Evolutionary conservation across 2,888 invertebrate genomes (phyloP).

Genomic region (Plusia festucae): DNA sequence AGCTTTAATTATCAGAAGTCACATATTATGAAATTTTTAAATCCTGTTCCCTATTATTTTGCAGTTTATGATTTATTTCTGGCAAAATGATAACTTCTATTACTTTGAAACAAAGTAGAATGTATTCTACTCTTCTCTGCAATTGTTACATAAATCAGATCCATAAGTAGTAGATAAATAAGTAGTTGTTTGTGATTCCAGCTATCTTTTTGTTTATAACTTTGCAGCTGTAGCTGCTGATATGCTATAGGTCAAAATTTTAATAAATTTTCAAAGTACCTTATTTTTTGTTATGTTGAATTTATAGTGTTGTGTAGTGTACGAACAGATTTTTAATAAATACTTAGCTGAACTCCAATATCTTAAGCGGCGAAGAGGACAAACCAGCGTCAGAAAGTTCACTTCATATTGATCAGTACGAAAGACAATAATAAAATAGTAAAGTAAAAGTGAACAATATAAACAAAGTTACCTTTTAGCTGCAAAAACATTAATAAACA

Average conservation of each 20-base stretch:
- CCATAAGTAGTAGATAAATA: background rate
- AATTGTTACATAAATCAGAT: background rate
- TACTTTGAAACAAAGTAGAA: too few relatives aligned
- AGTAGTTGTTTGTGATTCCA: background rate
- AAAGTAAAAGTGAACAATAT: too few relatives aligned
- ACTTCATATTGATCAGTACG: too few relatives aligned
- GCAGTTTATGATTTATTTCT: too few relatives aligned
- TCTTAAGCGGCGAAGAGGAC: background rate
- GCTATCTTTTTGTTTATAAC: background rate
- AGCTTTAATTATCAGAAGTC: too few relatives aligned
- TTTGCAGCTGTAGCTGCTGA: background rate
- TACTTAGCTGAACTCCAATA: background rate
- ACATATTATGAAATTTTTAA: too few relatives aligned
- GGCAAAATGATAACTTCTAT: too few relatives aligned
- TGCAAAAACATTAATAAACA: slow-evolving; percentile 87
- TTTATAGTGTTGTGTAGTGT: background rate
- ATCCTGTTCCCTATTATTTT: too few relatives aligned
- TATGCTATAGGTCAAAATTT: too few relatives aligned
- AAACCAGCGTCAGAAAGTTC: slow-evolving; percentile 34
- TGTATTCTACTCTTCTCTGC: too few relatives aligned
- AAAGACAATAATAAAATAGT: background rate
- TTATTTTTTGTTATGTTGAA: background rate
- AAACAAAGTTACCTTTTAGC: slow-evolving; percentile 73
- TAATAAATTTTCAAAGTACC: background rate
- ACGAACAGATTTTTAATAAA: background rate